Evolutionary conservation across 2,797 vertebrate genomes (phyloP).

Genomic region (Manis crassicaudata): DNA sequence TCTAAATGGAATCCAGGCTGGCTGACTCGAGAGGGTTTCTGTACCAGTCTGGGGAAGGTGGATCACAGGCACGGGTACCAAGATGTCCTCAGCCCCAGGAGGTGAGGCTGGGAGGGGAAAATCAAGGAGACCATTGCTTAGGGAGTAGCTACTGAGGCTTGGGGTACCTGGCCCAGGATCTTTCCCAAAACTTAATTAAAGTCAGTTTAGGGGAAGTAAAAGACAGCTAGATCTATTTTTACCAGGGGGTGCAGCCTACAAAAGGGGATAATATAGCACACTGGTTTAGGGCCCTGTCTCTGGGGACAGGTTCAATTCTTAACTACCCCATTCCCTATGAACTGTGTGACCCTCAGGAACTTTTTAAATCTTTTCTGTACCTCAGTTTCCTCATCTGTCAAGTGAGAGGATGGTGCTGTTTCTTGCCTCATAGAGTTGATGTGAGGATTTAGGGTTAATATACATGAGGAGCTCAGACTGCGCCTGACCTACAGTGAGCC

Average conservation of each 20-base stretch:
- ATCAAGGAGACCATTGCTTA: background rate
- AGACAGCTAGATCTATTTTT: background rate
- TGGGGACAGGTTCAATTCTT: background rate
- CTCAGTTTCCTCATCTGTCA: background rate
- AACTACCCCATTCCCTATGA: background rate
- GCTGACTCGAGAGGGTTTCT: background rate
- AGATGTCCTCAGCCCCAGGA: background rate
- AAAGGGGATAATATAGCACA: background rate
- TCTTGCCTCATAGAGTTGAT: background rate
- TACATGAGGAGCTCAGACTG: background rate
- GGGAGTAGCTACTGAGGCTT: background rate
- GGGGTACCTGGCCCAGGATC: background rate
- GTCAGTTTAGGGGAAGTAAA: background rate
- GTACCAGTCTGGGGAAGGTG: background rate
- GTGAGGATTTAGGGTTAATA: background rate
- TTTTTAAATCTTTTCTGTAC: background rate
- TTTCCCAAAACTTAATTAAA: background rate
- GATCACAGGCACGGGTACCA: background rate
- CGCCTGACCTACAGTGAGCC: background rate
- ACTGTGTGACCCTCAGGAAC: background rate
- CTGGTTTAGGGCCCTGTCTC: background rate
- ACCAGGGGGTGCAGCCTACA: background rate
- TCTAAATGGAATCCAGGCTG: constrained; percentile 52
- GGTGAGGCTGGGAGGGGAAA: background rate
- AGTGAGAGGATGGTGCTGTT: background rate